These are phyloP conservation scores for Cephus pulcher DNA, from an alignment of 2,888 invertebrate species.

Conservation along the genomic window DNA sequence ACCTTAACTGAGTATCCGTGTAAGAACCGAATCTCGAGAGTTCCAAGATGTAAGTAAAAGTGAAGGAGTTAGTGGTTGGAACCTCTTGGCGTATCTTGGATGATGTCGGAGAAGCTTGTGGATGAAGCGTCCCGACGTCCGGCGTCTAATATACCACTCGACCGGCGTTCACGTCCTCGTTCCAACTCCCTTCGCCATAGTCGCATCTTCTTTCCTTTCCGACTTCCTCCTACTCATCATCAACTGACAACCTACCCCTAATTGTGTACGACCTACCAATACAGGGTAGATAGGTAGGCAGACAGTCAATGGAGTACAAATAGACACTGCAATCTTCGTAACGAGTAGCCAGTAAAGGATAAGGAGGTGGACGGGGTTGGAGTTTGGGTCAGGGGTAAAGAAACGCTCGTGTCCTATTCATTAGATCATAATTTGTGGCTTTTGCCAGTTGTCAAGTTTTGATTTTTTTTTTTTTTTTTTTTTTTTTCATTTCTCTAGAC, in stretches of 20 bases:
- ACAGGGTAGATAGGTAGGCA: conserved; percentile 20
- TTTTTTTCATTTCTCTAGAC: not conserved
- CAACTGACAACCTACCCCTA: conserved; percentile 29
- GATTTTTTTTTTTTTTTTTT: not conserved
- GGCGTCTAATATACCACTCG: conserved; percentile 61
- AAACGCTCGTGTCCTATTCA: not conserved
- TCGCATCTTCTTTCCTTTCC: conserved; percentile 36
- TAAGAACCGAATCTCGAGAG: not conserved
- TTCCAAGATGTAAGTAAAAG: not conserved
- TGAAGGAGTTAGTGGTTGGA: conserved; percentile 14
- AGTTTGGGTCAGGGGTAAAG: not conserved
- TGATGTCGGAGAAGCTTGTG: conserved; percentile 49
- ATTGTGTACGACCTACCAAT: conserved; percentile 35
- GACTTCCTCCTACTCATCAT: conserved; percentile 12
- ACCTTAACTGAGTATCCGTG: not conserved
- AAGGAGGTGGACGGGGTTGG: not conserved
- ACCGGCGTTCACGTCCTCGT: conserved; percentile 48
- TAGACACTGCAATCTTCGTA: conserved; percentile 55
- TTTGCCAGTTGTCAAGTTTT: not conserved
- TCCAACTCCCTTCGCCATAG: conserved; percentile 71
- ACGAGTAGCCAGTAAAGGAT: conserved; percentile 37
- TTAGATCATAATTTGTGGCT: not conserved
- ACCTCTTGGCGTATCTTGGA: conserved; percentile 30
- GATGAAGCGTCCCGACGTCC: conserved; percentile 50
- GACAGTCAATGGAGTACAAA: conserved; percentile 34